A percentile compares a stretch with the other conserved stretches of the same genome.
phyloP scores from a whole-genome alignment of 2,797 vertebrate species.

The Kryptolebias ocellatus region DNA sequence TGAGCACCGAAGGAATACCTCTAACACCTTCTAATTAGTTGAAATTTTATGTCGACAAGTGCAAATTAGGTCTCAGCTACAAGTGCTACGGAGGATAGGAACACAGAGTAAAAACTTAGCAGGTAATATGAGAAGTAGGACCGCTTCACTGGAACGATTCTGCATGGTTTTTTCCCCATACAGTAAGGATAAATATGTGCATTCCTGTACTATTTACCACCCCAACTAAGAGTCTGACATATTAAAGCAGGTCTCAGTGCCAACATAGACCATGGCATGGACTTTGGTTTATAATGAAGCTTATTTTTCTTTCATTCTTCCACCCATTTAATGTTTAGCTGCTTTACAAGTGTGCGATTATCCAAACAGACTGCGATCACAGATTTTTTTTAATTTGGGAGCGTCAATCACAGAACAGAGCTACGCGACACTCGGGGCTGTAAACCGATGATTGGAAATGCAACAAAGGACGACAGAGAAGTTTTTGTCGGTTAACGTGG shows the following conservation, averaged over 20 bases:
- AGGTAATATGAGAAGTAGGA: too few relatives aligned
- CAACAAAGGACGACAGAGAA: slow-evolving; percentile 59
- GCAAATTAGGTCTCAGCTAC: too few relatives aligned
- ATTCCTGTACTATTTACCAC: slow-evolving; percentile 24
- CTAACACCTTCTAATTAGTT: slow-evolving; percentile 44
- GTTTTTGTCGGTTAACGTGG: slow-evolving; percentile 66
- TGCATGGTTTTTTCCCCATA: neutral
- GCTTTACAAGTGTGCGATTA: slow-evolving; percentile 17
- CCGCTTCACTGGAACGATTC: too few relatives aligned
- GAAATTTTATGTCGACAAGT: slow-evolving; percentile 29
- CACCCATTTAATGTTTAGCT: slow-evolving; percentile 10
- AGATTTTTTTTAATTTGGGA: slow-evolving; percentile 48
- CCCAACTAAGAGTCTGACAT: slow-evolving; percentile 23
- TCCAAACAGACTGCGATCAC: slow-evolving; percentile 51
- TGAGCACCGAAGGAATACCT: slow-evolving; percentile 13
- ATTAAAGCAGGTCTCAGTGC: slow-evolving; percentile 34
- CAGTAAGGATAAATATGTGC: slow-evolving; percentile 13
- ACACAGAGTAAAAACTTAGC: too few relatives aligned
- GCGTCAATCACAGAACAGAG: slow-evolving; percentile 44
- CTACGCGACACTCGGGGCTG: slow-evolving; percentile 27
- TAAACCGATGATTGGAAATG: slow-evolving; percentile 10
- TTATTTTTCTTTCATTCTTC: slow-evolving; percentile 24
- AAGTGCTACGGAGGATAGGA: too few relatives aligned
- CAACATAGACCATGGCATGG: slow-evolving; percentile 49
- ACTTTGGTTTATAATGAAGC: slow-evolving; percentile 41